Evolutionary conservation across 2,797 vertebrate genomes (phyloP), one percentile per base, ranked within the genome.

Genomic region (Xyrichtys novacula): DNA sequence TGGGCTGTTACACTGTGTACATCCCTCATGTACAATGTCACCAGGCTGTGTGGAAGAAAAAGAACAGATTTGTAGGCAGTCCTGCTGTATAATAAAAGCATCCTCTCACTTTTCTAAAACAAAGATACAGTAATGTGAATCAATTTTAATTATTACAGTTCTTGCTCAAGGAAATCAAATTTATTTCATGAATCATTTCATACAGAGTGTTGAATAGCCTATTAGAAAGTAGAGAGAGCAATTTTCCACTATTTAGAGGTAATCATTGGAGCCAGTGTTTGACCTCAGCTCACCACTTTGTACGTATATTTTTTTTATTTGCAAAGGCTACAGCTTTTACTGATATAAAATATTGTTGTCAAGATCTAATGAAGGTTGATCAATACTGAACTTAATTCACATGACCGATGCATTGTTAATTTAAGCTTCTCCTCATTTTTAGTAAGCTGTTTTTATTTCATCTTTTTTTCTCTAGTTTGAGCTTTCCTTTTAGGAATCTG

Each of bases 351-450:
- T 74, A 64, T 39, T 44, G 59, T 60, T 62, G 54, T 72, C 55
- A 49, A 57, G 47, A 48, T 62, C 28, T 54, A 63, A 56, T 54
- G 32, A 60, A 59, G 47, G 42, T 46, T 68, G 53, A 68, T 77
- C 54, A 28, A 39, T 53, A 17, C 10, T 32, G 61, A 22, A 39
- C 52, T 68, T 32, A 46, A 47, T 49, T 49, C 26, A 71, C 69
- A 36, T 43, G 29, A 70, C 67, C 47, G 55, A 31, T 47, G 36
- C 47, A 55, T 22, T 54, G 57, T 32, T 49, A 65, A 43, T 49
- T 32, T 1, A 1, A 42, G 54, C 29, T 53, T 43, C 78, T 88
- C 76, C 67, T 85, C 83, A 74, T 72, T 76, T 90, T 82, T 79
- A 85, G 82, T 84, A 48, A 79, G 62, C 49, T 31, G 26, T 54